A percentile compares a stretch with the other conserved stretches of the same genome.
Conservation (phyloP, 1,140 invertebrate genomes). For the Drosophila biarmipes region DNA sequence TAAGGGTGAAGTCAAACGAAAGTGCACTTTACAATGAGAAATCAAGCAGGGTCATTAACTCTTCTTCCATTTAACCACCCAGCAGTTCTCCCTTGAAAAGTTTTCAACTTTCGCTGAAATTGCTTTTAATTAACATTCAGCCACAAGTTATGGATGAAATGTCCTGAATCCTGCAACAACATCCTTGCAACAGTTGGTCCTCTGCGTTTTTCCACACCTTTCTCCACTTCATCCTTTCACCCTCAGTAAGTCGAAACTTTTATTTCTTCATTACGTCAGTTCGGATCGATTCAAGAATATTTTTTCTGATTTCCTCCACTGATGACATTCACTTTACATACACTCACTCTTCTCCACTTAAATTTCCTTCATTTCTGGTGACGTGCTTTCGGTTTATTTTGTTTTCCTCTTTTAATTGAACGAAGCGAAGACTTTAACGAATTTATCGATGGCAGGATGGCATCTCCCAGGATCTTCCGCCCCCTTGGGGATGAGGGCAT, state of each 20-base stretch:
- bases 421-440: slow-evolving; percentile 43
- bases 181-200: slow-evolving; percentile 35
- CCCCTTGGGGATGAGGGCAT: slow-evolving; percentile 18
- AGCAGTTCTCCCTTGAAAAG: slow-evolving; percentile 4
- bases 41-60: background rate
- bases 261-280: slow-evolving; percentile 29
- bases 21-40: slow-evolving; percentile 17
- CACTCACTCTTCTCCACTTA: slow-evolving; percentile 14
- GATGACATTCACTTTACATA: slow-evolving; percentile 49
- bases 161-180: slow-evolving; percentile 3
- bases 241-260: slow-evolving; percentile 26
- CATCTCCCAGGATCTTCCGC: slow-evolving; percentile 4
- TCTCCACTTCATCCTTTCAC: background rate
- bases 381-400: slow-evolving; percentile 19
- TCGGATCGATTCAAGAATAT: slow-evolving; percentile 16
- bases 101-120: slow-evolving; percentile 18
- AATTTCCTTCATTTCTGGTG: slow-evolving; percentile 27
- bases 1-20: slow-evolving; percentile 7
- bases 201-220: background rate
- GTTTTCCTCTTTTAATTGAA: slow-evolving; percentile 48
- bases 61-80: background rate
- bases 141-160: slow-evolving; percentile 7
- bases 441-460: slow-evolving; percentile 45
- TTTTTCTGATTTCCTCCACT: slow-evolving; percentile 1
- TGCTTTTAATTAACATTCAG: slow-evolving; percentile 41